Evolutionary conservation across 1,140 invertebrate genomes (phyloP), one percentile per base, ranked within the genome.

Genomic region (Drosophila novamexicana): DNA sequence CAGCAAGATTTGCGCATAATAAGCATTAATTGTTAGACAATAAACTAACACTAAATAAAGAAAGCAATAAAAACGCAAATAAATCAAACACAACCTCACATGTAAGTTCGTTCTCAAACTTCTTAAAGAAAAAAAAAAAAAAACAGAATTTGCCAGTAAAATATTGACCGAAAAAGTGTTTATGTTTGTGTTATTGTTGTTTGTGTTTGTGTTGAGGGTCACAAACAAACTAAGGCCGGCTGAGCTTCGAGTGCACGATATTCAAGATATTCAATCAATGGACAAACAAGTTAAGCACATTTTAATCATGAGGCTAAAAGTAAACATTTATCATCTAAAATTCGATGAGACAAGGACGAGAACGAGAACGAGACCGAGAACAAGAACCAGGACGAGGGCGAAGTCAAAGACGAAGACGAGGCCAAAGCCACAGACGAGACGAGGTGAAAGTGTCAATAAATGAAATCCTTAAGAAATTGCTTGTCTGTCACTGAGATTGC

Each of bases 391-490:
- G 75, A 56, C 74, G 39, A 42, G 34, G 32, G 6, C 18, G 67
- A 40, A 29, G 42, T 32, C 44, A 44, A 66, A 32, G 50, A 40
- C 22, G 9, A 45, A 58, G 29, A 39, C 52, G 36, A 74, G 52
- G 66, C 66, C 57, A 75, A 69, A 69, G 65, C 66, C 71, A 44
- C 63, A 63, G 75, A 39, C 76, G 64, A 76, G 75, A 71, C 74
- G 52, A 77, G 59, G 71, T 74, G 52, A 73, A 86, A 79, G 75
- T 88, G 82, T 86, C 82, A 83, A 86, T 86, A 88, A 88, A 86
- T 88, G 78, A 86, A 88, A 88, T 86, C 76, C 82, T 79, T 79
- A 86, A 86, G 82, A 86, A 88, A 86, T 86, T 86, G 76, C 83
- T 72, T 86, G 82, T 86, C 79, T 82, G 75, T 50, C 36, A 14